Conservation (phyloP, 2,113 vertebrate species). For the Caloenas nicobarica region DNA sequence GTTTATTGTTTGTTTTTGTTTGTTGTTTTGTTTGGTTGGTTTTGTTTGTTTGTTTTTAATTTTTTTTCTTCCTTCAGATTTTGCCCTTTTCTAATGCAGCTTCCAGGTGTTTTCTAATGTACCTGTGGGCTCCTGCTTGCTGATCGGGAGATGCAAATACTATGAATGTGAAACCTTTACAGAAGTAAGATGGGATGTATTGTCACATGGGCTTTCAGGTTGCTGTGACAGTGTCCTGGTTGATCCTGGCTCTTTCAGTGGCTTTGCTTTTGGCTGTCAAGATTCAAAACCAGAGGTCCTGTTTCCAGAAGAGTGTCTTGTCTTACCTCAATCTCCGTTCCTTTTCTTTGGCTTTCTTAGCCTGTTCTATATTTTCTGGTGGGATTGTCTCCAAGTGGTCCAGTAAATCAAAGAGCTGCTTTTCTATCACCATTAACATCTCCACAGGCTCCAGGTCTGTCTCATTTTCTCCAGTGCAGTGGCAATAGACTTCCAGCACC, state of each 20-base stretch:
- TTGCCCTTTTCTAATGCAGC: background rate
- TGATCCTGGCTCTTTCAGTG: background rate
- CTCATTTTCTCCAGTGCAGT: constrained; percentile 78
- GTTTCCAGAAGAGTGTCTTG: background rate
- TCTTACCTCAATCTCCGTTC: constrained; percentile 81
- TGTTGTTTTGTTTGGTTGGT: too few species aligned
- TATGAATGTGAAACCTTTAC: background rate
- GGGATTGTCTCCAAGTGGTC: constrained; percentile 83
- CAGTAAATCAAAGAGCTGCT: constrained; percentile 77
- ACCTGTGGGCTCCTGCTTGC: background rate
- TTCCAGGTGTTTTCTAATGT: background rate
- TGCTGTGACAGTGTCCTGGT: background rate
- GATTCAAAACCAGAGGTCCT: background rate
- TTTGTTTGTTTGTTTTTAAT: background rate
- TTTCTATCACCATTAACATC: constrained; percentile 87
- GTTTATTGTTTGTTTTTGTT: too few species aligned
- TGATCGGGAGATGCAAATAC: accelerated
- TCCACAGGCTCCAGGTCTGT: constrained; percentile 80
- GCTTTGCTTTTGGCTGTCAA: background rate
- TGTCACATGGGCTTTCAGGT: background rate
- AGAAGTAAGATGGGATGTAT: background rate
- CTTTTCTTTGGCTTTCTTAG: constrained; percentile 82
- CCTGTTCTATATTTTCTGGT: constrained; percentile 68
- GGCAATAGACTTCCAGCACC: constrained; percentile 83
- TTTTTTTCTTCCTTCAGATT: background rate